Percentiles rank a stretch among this genome's conserved stretches.
Conservation (phyloP, 35 echinoderm and acorn worm species). For the Acanthaster planci region DNA sequence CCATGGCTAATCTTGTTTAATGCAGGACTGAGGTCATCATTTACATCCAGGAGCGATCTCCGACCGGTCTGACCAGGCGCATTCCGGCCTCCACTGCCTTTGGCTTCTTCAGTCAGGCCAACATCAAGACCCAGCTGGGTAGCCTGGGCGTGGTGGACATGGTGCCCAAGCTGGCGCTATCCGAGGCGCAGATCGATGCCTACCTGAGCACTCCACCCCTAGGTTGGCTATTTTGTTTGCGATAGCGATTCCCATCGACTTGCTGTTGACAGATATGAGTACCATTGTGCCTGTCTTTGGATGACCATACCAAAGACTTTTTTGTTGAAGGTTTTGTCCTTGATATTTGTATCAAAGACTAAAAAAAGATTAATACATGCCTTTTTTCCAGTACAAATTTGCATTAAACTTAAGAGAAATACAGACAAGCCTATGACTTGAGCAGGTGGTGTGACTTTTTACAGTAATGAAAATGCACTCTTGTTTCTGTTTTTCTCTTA, state of each 20-base stretch:
- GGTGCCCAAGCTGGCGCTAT: slow-evolving; percentile 42
- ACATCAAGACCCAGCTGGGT: slow-evolving; percentile 61
- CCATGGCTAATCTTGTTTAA: neutral
- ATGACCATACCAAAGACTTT: no score
- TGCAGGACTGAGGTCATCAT: slow-evolving; percentile 70
- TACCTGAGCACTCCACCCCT: slow-evolving; percentile 60
- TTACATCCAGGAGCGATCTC: slow-evolving; percentile 69
- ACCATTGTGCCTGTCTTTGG: no score
- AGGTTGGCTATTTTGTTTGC: slow-evolving; percentile 46
- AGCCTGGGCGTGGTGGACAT: slow-evolving; percentile 58
- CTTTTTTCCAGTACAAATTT: no score
- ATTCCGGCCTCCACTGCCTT: slow-evolving; percentile 57
- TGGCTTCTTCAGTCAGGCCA: slow-evolving; percentile 35
- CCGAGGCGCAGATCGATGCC: slow-evolving; percentile 65
- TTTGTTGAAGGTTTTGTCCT: no score
- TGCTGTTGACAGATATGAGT: no score
- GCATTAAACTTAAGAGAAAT: no score
- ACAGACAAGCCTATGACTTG: no score
- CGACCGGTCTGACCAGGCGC: slow-evolving; percentile 58
- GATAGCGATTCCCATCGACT: no score
- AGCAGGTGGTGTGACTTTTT: no score
- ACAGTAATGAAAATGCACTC: no score
- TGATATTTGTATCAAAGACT: no score
- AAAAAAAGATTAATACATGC: no score
- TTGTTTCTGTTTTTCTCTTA: slow-evolving; percentile 32